Percentiles rank a stretch among this genome's conserved stretches.
These are phyloP conservation scores for Leptopilina myrica DNA, from an alignment of 2,888 invertebrate genomes.

Conservation along the genomic window DNA sequence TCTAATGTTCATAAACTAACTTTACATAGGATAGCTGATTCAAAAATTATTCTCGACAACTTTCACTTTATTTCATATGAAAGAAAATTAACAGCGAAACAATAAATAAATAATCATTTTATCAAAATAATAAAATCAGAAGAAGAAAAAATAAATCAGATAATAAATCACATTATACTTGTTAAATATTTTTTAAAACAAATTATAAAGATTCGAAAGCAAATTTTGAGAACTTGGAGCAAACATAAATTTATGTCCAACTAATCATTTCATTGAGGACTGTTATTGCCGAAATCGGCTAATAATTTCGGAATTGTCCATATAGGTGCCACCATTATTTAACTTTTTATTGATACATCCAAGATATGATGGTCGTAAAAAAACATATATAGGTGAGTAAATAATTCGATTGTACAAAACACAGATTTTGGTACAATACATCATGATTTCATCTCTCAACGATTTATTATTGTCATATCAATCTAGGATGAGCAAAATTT, in stretches of 20 bases:
- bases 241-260: neutral
- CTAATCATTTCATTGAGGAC: neutral
- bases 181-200: no score
- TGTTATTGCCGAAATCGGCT: neutral
- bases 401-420: neutral
- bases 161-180: no score
- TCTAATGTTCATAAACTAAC: slow-evolving; percentile 14
- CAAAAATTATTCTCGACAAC: neutral
- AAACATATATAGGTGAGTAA: neutral
- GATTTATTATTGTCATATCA: neutral
- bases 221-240: no score
- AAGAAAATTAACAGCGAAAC: neutral
- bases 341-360: neutral
- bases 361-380: neutral
- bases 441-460: neutral
- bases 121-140: no score
- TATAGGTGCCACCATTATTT: neutral
- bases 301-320: neutral
- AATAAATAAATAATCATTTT: no score
- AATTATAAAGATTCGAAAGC: no score
- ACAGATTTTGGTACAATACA: neutral
- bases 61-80: neutral
- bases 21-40: neutral
- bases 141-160: no score
- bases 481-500: neutral